Base-by-base conservation (phyloP, 2,888 invertebrate genomes). In the Harpagoxenus sublaevis region DNA sequence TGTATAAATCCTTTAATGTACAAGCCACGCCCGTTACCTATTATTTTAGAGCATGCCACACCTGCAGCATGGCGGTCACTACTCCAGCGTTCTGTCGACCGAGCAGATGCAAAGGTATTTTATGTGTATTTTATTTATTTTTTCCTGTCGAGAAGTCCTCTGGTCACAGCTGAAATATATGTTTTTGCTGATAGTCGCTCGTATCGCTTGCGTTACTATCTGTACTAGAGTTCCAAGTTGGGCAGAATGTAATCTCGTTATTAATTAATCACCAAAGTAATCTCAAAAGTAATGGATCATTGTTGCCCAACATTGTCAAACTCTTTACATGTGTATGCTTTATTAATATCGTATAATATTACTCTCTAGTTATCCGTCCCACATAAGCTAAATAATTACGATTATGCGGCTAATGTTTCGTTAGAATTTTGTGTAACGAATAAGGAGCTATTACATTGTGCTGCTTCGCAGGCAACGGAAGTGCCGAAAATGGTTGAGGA, bases 11-110 rank as follows among this genome's bases (percentile, higher is more conserved):
- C 88, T 87, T 85, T 23, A 74, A 88, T 86, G 86, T 85, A 89
- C 87, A 85, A 85, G 81, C 92, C 86, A 89, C 87, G 92, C 92
- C 42, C 93, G 90, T 78, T 92, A 92, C 85, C 92, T 92, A 93
- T 92, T 92, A 93, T 94, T 94, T 94, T 94, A 95, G 95, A 94
- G 87, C 92, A 93, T 93, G 93, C 94, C 92, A 92, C 93, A 93
- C 94, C 94, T 90, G 93, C 93, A 92, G 94, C 94, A 95, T 95
- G 95, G 95, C 94, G 94, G 92, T 95, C 95, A 91, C 93, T 94
- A 91, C 93, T 95, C 90, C 95, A 94, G 91, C 95, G 94, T 91
- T 93, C 94, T 89, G 91, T 94, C 92, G 93, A 95, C 89, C 93
- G 91, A 89, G 89, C 93, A 91, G 89, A 91, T 73, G 85, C 87